Base-by-base conservation (phyloP, 2,888 invertebrate genomes). In the Prosopocoilus inquinatus region DNA sequence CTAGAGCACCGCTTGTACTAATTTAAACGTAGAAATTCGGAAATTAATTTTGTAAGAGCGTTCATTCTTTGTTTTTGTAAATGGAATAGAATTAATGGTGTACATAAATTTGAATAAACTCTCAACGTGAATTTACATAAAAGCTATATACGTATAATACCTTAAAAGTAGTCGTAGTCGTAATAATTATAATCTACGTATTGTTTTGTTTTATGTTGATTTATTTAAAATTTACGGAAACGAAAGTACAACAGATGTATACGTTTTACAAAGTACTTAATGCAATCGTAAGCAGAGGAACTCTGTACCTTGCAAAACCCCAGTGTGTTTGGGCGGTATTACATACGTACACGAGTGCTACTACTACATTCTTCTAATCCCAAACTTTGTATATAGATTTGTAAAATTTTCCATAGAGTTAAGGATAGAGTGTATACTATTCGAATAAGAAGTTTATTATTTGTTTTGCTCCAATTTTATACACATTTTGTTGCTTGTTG, bases 391-490 rank as follows among this genome's bases (percentile, higher is more conserved):
- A 72, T 59, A 72, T 64, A 64, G 47, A 60, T 52, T 69, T 74
- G 75, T 76, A 75, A 76, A 75, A 74, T 75, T 75, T 75, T 69
- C 72, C 69, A 66, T 73, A 73, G 73, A 53, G 60, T 75, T 76
- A 76, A 75, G 75, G 73, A 76, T 75, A 75, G 73, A 75, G 73
- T 76, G 75, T 77, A 76, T 76, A 76, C 75, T 76, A 75, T 75
- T 75, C 72, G 56, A 62, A 41, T 46, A 43, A 59, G 20, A 51
- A 49, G 61, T 51, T 55, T 60, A 65, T 64, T 66, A 63, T 63
- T 61, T 62, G 59, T 62, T 28, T 61, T 61, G 60, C 61, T 51
- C 72, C 69, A 64, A 65, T 71, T 73, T 73, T 71, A 68, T 70
- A 75, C 70, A 71, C 53, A 50, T 59, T 75, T 74, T 75, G 76